Conservation (phyloP, 2,888 invertebrate genomes). For the Odontocolon sp. region DNA sequence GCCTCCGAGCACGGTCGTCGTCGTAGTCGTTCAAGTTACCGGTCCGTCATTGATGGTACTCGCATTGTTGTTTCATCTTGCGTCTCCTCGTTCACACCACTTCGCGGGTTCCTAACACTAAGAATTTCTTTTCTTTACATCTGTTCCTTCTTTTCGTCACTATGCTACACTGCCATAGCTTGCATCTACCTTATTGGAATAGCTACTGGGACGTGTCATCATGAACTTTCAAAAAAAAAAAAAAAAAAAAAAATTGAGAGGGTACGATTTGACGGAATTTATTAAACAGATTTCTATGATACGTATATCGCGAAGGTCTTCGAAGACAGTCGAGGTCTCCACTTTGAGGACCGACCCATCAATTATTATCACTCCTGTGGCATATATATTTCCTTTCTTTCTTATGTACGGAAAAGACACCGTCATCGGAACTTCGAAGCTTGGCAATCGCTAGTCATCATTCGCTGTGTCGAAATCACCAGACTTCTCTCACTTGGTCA, state of each 20-base stretch:
- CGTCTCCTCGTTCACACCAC: constrained; percentile 57
- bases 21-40: constrained; percentile 28
- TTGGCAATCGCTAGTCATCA: constrained; percentile 53
- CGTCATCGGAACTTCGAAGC: constrained; percentile 36
- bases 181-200: constrained; percentile 2
- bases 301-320: constrained; percentile 42
- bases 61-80: constrained; percentile 70
- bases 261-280: constrained; percentile 46
- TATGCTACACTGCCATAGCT: neutral
- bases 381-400: constrained; percentile 39
- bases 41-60: constrained; percentile 69
- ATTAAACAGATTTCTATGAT: constrained; percentile 42
- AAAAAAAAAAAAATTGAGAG: constrained; percentile 25
- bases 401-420: constrained; percentile 4
- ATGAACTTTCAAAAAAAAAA: constrained; percentile 18
- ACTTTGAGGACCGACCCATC: constrained; percentile 52
- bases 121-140: constrained; percentile 33
- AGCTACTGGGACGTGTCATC: constrained; percentile 15
- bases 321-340: constrained; percentile 37
- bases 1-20: constrained; percentile 5
- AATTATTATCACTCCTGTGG: constrained; percentile 52
- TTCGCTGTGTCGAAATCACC: constrained; percentile 56
- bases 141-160: constrained; percentile 14
- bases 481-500: no score
- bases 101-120: constrained; percentile 21